Evolutionary conservation across 2,888 invertebrate genomes (phyloP).

Genomic region (Chymomyza fuscimana): DNA sequence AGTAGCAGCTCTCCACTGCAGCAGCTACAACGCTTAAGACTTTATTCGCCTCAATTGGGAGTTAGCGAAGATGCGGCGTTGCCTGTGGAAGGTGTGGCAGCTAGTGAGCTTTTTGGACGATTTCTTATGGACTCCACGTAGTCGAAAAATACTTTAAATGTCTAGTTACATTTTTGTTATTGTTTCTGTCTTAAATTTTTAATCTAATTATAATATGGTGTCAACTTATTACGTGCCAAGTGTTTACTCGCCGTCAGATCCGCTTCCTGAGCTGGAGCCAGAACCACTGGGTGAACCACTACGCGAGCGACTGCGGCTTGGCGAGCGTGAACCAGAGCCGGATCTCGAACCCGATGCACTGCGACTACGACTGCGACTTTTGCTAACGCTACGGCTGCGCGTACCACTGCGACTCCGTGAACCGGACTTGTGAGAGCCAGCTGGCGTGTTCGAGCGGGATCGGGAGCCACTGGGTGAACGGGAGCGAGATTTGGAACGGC

Average conservation of each 20-base stretch:
- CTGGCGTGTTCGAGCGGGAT: conserved; percentile 62
- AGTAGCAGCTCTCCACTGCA: conserved; percentile 84
- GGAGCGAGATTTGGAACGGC: conserved; percentile 70
- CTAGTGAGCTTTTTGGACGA: conserved; percentile 61
- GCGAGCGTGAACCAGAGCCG: conserved; percentile 78
- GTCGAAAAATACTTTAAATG: conserved; percentile 12
- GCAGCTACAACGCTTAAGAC: conserved; percentile 83
- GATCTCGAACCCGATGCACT: conserved; percentile 66
- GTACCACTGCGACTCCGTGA: conserved; percentile 44
- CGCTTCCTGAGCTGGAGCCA: conserved; percentile 76
- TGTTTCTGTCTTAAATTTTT: conserved; percentile 31
- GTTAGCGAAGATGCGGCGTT: conserved; percentile 34
- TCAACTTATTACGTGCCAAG: not conserved
- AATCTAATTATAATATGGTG: conserved; percentile 28
- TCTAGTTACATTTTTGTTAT: conserved; percentile 17
- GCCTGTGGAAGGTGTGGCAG: conserved; percentile 25
- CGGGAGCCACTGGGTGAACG: conserved; percentile 61
- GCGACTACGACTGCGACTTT: conserved; percentile 51
- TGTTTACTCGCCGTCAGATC: conserved; percentile 68
- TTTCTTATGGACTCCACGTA: conserved; percentile 64
- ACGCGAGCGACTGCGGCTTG: conserved; percentile 69
- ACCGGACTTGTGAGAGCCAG: conserved; percentile 77
- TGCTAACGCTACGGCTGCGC: conserved; percentile 1
- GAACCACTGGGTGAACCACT: conserved; percentile 62
- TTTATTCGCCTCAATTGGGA: conserved; percentile 80